Conservation (phyloP, 1,140 invertebrate genomes). For the Philopotamus ludificatus region DNA sequence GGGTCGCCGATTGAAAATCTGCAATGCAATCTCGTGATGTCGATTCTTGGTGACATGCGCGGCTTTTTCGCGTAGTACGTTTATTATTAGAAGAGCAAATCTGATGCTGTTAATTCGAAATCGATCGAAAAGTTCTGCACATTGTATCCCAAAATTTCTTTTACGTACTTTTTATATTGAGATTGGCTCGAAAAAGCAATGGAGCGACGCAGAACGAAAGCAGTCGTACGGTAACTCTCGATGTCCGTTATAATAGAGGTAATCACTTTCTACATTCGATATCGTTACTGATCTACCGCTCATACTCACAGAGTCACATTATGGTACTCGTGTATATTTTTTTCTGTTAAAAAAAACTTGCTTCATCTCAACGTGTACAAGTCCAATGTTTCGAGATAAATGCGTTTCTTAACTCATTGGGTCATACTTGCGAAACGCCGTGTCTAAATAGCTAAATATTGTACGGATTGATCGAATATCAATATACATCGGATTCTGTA, state of each 20-base stretch:
- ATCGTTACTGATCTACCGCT: neutral
- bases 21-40: neutral
- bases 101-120: neutral
- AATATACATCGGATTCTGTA: too few species aligned
- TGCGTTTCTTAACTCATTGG: too few species aligned
- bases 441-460: too few species aligned
- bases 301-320: too few species aligned
- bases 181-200: conserved; percentile 4
- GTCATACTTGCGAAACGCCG: too few species aligned
- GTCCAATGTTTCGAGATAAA: too few species aligned
- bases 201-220: conserved; percentile 20
- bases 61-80: neutral
- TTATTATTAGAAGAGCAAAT: neutral
- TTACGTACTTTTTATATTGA: conserved; percentile 2
- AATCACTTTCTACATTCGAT: conserved; percentile 20
- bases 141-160: neutral
- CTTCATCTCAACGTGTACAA: too few species aligned
- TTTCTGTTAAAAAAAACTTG: too few species aligned
- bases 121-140: neutral
- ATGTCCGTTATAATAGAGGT: conserved; percentile 7
- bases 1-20: neutral
- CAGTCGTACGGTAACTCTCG: conserved; percentile 11
- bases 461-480: too few species aligned
- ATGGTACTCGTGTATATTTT: too few species aligned
- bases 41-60: neutral